Base-by-base conservation (phyloP, 2,797 vertebrate species). In the Neoniphon sammara region DNA sequence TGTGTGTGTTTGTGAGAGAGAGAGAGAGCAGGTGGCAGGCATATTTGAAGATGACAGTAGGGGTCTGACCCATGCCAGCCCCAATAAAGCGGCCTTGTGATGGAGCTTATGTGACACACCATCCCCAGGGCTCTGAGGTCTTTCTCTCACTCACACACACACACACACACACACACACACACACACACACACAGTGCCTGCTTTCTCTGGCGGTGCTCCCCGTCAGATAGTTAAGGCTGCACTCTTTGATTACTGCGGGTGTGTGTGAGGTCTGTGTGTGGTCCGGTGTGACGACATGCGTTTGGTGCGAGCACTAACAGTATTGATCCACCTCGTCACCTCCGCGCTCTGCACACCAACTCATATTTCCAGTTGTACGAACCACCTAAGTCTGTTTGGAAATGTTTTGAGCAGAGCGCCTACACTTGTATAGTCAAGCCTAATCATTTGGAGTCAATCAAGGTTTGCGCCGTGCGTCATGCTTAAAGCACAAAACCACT, bases 21-120 rank as follows among this genome's bases (percentile, higher is more conserved):
- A 56, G 75, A 70, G 62, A 63, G 52, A 87, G 87, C 91, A 93
- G 91, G 91, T 92, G 93, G 89, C 80, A 69, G 90, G 91, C 93
- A 93, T 93, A 94, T 94, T 94, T 92, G 91, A 91, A 91, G 90
- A 88, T 91, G 92, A 93, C 92, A 92, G 92, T 91, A 80, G 91
- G 92, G 91, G 91, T 90, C 90, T 91, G 89, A 91, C 91, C 93
- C 91, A 91, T 90, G 92, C 92, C 92, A 92, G 82, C 88, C 88
- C 91, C 92, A 92, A 94, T 94, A 92, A 94, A 93, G 87, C 85
- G 84, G 88, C 85, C 89, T 88, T 91, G 90, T 91, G 80, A 91
- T 93, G 90, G 92, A 93, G 89, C 90, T 91, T 91, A 91, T 92
- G 90, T 93, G 93, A 94, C 93, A 92, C 87, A 78, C 85, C 80